Conservation (phyloP, 2,113 vertebrate genomes). For the Clarias macrocephalus region DNA sequence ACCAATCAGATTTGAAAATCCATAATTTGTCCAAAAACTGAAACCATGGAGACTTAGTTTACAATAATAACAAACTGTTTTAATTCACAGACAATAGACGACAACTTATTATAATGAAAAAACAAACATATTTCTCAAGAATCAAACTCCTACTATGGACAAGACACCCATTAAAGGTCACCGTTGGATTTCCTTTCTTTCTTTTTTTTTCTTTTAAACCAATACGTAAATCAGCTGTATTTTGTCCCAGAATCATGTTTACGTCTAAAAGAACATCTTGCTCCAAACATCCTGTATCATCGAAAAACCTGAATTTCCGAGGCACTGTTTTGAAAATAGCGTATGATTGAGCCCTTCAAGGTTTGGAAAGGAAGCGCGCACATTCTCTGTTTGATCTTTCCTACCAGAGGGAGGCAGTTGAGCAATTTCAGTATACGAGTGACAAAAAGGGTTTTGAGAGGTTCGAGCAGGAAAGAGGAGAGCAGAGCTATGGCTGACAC, state of each 20-base stretch:
- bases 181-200: too few species aligned
- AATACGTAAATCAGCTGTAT: not conserved
- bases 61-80: not conserved
- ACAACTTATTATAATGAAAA: not conserved
- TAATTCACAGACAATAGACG: not conserved
- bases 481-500: not conserved
- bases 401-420: not conserved
- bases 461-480: not conserved
- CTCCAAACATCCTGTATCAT: not conserved
- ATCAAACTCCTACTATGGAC: not conserved
- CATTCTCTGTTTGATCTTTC: not conserved
- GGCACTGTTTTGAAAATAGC: not conserved
- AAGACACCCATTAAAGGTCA: not conserved
- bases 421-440: not conserved
- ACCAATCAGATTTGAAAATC: not conserved
- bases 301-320: not conserved
- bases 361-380: not conserved
- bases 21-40: not conserved
- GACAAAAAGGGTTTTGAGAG: slow-evolving; percentile 1
- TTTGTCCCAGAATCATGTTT: not conserved
- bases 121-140: not conserved
- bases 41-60: not conserved
- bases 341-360: not conserved
- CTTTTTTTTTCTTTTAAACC: too few species aligned
- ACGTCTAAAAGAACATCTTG: not conserved